Base-by-base conservation (phyloP, 2,888 invertebrate genomes). In the Pollenia angustigena region DNA sequence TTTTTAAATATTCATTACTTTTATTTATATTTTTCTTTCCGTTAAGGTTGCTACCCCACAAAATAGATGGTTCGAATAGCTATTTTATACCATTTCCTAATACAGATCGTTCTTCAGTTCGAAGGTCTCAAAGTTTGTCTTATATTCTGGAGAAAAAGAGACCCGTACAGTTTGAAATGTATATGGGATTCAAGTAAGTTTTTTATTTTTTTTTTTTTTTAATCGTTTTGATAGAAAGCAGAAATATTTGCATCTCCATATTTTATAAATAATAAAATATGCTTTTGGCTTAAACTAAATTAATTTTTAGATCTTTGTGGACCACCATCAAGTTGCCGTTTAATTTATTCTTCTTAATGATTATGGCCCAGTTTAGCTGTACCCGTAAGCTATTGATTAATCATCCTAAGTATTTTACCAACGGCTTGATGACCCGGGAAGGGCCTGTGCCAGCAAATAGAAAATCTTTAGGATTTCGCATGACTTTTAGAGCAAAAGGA, bases 141-240 rank as follows among this genome's bases (percentile, higher is more conserved):
- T 95, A 95, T 91, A 95, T 96, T 48, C 92, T 93, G 1, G 94
- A 95, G 0, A 94, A 96, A 69, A 94, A 94, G 88, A 94, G 97
- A 16, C 98, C 98, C 0, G 95, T 95, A 23, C 97, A 97, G 93
- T 94, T 96, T 91, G 94, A 95, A 56, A 95, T 96, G 0, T 98
- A 98, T 92, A 81, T 96, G 10, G 94, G 94, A 32, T 90, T 95
- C 9, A 91, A 92, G 88, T 92, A 90, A 79, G 85, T 85, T 52
- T 9, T 4, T 56, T 0, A 8, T 2, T 18, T 11, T 56, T 56
- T 18, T 3, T 18, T 3, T 8, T 9, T 56, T 58, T 32, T 11
- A 6, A 32, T 32, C 32, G 32, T 32, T 32, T 6, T 32, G 32
- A 32, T 32, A 32, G 32, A 32, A 32, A 6, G 32, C 0, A 32